Evolutionary conservation across 2,888 invertebrate species (phyloP), one percentile per base, ranked within the genome.

Genomic region (Pyrgus malvae): DNA sequence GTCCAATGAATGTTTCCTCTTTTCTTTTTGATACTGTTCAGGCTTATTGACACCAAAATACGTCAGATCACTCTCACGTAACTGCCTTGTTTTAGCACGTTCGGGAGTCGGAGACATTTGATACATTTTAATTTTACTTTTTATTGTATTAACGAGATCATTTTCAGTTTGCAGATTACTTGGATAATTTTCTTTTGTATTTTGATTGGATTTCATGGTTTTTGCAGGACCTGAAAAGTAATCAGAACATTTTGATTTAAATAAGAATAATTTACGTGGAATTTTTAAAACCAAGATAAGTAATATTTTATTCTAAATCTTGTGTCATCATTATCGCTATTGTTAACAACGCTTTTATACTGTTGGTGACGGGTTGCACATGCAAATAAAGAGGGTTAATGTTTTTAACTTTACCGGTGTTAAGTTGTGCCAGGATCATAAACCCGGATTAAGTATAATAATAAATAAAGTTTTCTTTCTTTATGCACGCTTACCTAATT

Each of bases 21-120:
- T 58, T 33, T 55, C 44, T 21, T 58, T 58, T 40, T 31, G 44
- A 11, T 14, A 48, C 55, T 35, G 53, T 9, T 11, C 85, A 68
- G 56, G 56, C 33, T 73, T 70, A 42, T 72, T 68, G 12, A 85
- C 67, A 21, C 93, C 93, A 65, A 93, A 93, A 68, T 91, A 93
- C 56, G 92, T 91, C 41, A 93, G 78, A 66, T 93, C 93, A 60
- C 91, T 92, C 38, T 92, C 91, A 57, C 91, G 83, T 35, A 93
- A 76, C 72, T 92, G 89, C 61, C 93, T 80, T 3, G 83, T 77
- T 69, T 80, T 84, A 9, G 76, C 62, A 62, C 73, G 79, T 17
- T 62, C 66, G 55, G 70, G 70, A 16, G 67, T 68, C 5, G 83
- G 77, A 8, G 86, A 77, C 51, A 72, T 66, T 61, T 77, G 72